phyloP scores from a whole-genome alignment of 2,888 invertebrate genomes.

The Drosophila rubida region DNA sequence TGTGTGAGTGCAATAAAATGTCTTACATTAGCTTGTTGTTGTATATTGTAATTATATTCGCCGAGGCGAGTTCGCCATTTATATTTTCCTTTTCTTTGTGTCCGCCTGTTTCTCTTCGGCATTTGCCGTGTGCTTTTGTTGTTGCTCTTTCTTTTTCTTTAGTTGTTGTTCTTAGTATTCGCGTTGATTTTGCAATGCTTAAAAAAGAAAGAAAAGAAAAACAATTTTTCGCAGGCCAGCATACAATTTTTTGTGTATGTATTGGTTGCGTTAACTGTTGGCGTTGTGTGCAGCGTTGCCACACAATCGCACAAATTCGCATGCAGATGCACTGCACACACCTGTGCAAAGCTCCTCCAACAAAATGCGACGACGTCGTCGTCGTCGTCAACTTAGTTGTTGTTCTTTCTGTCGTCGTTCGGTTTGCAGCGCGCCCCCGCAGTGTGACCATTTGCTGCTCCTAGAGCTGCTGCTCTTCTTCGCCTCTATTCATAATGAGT shows the following conservation, averaged over 20 bases:
- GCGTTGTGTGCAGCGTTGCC: slow-evolving; percentile 72
- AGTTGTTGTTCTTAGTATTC: slow-evolving; percentile 46
- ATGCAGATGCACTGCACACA: slow-evolving; percentile 73
- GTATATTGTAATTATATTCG: slow-evolving; percentile 62
- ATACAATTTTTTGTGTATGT: slow-evolving; percentile 78
- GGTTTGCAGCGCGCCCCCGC: slow-evolving; percentile 45
- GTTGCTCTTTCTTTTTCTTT: slow-evolving; percentile 26
- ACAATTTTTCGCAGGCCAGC: slow-evolving; percentile 56
- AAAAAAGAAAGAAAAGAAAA: slow-evolving; percentile 17
- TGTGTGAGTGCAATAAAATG: slow-evolving; percentile 52
- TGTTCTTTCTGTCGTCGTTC: slow-evolving; percentile 30
- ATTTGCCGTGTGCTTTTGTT: slow-evolving; percentile 45
- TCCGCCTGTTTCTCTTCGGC: slow-evolving; percentile 45
- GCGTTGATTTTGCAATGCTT: slow-evolving; percentile 55
- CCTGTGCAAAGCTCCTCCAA: slow-evolving; percentile 64
- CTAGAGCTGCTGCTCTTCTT: slow-evolving; percentile 26
- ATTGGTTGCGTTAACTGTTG: slow-evolving; percentile 52
- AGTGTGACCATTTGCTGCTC: slow-evolving; percentile 39
- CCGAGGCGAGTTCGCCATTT: slow-evolving; percentile 69
- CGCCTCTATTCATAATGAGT: slow-evolving; percentile 49
- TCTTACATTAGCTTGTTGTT: slow-evolving; percentile 50
- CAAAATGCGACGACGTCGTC: slow-evolving; percentile 34
- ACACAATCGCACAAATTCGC: slow-evolving; percentile 57
- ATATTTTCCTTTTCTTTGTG: slow-evolving; percentile 66
- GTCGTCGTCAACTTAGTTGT: slow-evolving; percentile 9